A percentile compares a stretch with the other conserved stretches of the same genome.
Evolutionary conservation across 2,797 vertebrate species (phyloP).

Genomic region (Pyrrhura leucotis): DNA sequence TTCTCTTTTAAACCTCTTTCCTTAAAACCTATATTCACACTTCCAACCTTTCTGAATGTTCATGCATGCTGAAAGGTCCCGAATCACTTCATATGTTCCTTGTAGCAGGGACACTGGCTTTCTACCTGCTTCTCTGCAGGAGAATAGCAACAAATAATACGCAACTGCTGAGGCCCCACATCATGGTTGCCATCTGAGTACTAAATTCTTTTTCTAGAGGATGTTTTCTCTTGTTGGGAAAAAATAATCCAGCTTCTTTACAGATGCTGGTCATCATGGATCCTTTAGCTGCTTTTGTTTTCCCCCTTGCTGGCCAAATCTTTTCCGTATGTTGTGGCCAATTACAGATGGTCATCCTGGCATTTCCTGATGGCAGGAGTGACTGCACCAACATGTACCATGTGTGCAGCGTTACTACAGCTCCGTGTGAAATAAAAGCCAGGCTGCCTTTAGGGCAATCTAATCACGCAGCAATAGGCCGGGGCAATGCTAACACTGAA

Average conservation of each 20-base stretch:
- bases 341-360: conserved; percentile 59
- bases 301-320: conserved; percentile 45
- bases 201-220: not conserved
- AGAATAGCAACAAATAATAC: not conserved
- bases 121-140: not conserved
- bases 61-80: rapidly evolving
- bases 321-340: conserved; percentile 45
- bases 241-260: conserved; percentile 11
- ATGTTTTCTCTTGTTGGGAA: conserved; percentile 12
- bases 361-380: conserved; percentile 50
- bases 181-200: not conserved
- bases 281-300: conserved; percentile 18
- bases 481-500: conserved; percentile 66
- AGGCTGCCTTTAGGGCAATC: conserved; percentile 68
- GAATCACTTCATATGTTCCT: not conserved
- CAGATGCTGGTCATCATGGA: conserved; percentile 13
- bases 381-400: not conserved
- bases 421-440: conserved; percentile 1
- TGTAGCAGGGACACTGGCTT: not conserved
- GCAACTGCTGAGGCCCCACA: not conserved
- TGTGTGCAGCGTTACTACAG: not conserved
- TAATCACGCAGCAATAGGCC: conserved; percentile 46
- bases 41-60: not conserved
- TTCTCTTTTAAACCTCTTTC: not conserved
- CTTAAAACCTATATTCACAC: not conserved